phyloP scores from a whole-genome alignment of 2,888 invertebrate genomes.

The Cylindroiulus punctatus region DNA sequence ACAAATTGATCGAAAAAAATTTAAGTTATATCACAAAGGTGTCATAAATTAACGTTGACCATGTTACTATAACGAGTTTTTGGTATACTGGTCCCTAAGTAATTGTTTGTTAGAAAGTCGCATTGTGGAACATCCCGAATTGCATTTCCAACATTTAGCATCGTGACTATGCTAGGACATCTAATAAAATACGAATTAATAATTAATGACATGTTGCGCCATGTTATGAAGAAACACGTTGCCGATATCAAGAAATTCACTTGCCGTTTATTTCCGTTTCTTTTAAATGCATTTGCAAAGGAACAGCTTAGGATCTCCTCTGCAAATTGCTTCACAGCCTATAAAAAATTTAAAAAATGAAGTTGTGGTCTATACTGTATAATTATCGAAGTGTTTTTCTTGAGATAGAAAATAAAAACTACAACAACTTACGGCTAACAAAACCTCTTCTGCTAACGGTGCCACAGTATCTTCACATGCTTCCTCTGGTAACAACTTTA shows the following conservation, averaged over 20 bases:
- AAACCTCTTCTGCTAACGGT: constrained; percentile 52
- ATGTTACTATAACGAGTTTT: background rate
- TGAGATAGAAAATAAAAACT: background rate
- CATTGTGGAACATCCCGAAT: background rate
- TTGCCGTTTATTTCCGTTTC: constrained; percentile 41
- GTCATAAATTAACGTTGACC: constrained; percentile 49
- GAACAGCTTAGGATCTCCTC: constrained; percentile 51
- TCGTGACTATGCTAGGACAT: constrained; percentile 5
- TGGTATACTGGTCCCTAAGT: constrained; percentile 47
- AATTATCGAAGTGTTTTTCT: no score
- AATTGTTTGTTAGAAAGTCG: constrained; percentile 51
- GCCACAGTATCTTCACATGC: background rate
- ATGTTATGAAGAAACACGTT: background rate
- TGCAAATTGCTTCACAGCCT: constrained; percentile 53
- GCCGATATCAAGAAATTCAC: background rate
- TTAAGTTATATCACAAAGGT: constrained; percentile 26
- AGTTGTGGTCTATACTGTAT: no score
- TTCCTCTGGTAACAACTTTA: constrained; percentile 45
- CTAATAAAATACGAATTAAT: constrained; percentile 40
- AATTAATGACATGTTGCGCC: constrained; percentile 1
- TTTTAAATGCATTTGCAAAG: constrained; percentile 31
- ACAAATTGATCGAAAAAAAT: background rate
- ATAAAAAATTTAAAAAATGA: no score
- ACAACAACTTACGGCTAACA: constrained; percentile 48
- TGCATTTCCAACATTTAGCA: constrained; percentile 1